Percentiles rank a stretch among this genome's conserved stretches.
phyloP scores from a whole-genome alignment of 2,888 invertebrate species.

The Drosophila colorata region DNA sequence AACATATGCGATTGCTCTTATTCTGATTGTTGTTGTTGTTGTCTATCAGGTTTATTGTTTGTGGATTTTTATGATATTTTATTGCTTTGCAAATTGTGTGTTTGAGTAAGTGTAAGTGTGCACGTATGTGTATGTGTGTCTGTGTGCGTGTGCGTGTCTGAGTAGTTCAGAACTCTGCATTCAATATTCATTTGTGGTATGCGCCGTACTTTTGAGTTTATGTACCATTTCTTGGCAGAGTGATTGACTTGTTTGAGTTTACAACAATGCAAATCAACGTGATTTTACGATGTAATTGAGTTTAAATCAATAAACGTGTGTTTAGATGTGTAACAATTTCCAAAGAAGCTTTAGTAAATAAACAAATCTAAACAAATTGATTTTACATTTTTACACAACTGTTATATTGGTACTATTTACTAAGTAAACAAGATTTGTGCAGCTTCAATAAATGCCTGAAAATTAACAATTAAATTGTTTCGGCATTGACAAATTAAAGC shows the following conservation, averaged over 20 bases:
- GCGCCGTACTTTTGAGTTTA: slow-evolving; percentile 39
- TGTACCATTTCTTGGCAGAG: slow-evolving; percentile 35
- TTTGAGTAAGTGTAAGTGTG: slow-evolving; percentile 1
- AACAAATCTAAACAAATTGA: not conserved
- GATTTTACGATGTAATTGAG: slow-evolving; percentile 40
- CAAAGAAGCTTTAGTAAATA: not conserved
- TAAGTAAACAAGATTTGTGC: not conserved
- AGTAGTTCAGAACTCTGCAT: slow-evolving; percentile 13
- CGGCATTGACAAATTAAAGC: not conserved
- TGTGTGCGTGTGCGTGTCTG: slow-evolving; percentile 3
- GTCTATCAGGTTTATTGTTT: slow-evolving; percentile 53
- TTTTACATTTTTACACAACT: not conserved
- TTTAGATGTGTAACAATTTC: not conserved
- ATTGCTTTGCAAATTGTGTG: slow-evolving; percentile 37
- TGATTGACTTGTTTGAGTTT: slow-evolving; percentile 59
- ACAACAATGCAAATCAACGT: slow-evolving; percentile 43
- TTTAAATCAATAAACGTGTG: slow-evolving; percentile 20
- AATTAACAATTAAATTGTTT: not conserved
- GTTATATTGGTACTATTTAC: not conserved
- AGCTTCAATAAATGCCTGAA: not conserved
- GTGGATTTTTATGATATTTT: slow-evolving; percentile 61
- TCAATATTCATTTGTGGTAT: slow-evolving; percentile 29
- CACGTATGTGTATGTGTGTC: not conserved
- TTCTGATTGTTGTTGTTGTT: slow-evolving; percentile 18
- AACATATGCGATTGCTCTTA: slow-evolving; percentile 33